Base-by-base conservation (phyloP, 2,797 vertebrate species). In the Pipistrellus pipistrellus region DNA sequence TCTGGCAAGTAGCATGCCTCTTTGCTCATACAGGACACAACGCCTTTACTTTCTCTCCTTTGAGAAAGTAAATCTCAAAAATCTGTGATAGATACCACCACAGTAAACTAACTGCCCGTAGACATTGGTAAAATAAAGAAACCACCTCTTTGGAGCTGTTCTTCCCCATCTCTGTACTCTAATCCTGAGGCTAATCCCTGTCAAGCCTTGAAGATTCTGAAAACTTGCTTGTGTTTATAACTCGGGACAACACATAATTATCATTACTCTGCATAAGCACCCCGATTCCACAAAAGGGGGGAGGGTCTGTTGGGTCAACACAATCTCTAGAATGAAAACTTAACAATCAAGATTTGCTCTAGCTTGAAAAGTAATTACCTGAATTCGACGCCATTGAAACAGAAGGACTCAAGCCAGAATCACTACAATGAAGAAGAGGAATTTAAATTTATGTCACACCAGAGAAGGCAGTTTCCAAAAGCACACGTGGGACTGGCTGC, bases 401-500 rank as follows among this genome's bases (percentile, higher is more conserved):
- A 2, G 99, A 98, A 95, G 99, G 99, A 98, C 98, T 99, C 97
- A 99, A 98, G 97, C 99, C 99, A 8, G 99, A 99, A 78, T 99
- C 99, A 95, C 99, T 99, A 98, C 73, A 98, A 98, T 75, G 91
- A 97, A 98, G 44, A 96, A 93, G 73, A 92, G 21, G 20, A 95
- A 87, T 94, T 90, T 92, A 93, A 93, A 91, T 23, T 76, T 53
- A 76, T 32, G 76, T 92, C 62, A 81, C 15, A 88, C 75, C 46
- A 86, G 84, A 92, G 77, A 87, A 90, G 55, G 21, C 38, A 84
- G 85, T 83, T 96, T 90, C 27, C 80, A 91, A 93, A 95, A 93
- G 25, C 38, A 57, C 8, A 9, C 15, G 21, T 64, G 55, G 38
- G 25, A 69, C 35, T 41, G 75, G 55, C 73, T 12, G n/a, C n/a